Evolutionary conservation across 2,113 vertebrate genomes (phyloP), one percentile per base, ranked within the genome.

Genomic region (Strix uralensis): DNA sequence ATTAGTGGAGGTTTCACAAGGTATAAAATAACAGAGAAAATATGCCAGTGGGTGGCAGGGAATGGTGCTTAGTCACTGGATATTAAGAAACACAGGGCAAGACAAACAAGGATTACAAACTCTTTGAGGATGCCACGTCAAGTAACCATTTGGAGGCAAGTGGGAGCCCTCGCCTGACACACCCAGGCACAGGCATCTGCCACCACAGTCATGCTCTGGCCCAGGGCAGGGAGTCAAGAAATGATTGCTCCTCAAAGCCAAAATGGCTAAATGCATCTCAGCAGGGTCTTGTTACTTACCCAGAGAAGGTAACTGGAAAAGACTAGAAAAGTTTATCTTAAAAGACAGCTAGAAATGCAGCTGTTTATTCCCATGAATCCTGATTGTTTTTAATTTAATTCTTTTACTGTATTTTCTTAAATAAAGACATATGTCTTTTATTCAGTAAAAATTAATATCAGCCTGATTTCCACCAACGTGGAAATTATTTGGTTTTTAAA

Each of bases 31-130:
- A 93, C 38, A 70, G 67, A 80, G 73, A 51, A 92, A 71, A 81
- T 5, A 51, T 16, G n/a, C 54, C 54, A 44, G 94, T 57, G 86
- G 78, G 91, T 88, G 96, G 87, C 90, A 74, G 86, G 61, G 83
- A 69, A 74, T 11, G 63, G 73, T 71, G 73, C 77, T 95, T 81
- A 97, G 46, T 95, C 94, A 94, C 86, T 74, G 55, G 66, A 8
- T 73, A 38, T 88, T 92, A 66, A 75, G 93, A 70, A 95, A 96
- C 4, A 10, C 57, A 59, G 40, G 81, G 88, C 90, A 79, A 78
- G 81, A 69, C 77, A 70, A 87, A 61, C 34, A 55, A 46, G n/a
- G 72, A 93, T 51, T 42, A 49, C 52, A 46, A 58, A 16, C 22
- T 55, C 47, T 63, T 89, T 36, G 49, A 82, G 75, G 80, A 70